Evolutionary conservation across 2,888 invertebrate species (phyloP).

Genomic region (Icerya purchasi): DNA sequence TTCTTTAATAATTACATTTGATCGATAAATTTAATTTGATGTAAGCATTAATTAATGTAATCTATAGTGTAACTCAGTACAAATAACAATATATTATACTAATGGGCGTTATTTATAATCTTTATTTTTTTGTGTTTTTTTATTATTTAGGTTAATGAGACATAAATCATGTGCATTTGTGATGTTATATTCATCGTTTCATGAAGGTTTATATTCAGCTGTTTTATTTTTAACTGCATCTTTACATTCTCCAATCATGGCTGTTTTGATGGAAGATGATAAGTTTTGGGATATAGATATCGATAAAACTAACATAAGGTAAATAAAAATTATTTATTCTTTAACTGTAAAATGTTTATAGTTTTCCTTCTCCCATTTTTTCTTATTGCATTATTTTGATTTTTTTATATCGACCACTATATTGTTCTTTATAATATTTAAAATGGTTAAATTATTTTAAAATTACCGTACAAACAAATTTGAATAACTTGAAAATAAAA

Average conservation of each 20-base stretch:
- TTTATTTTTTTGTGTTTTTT: too few relatives aligned
- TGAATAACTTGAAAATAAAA: too few relatives aligned
- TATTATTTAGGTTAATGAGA: slow-evolving; percentile 48
- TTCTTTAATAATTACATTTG: too few relatives aligned
- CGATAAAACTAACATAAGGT: slow-evolving; percentile 55
- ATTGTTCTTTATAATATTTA: too few relatives aligned
- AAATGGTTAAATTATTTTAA: too few relatives aligned
- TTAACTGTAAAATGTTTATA: too few relatives aligned
- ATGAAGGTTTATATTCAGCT: slow-evolving; percentile 73
- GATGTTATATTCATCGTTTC: slow-evolving; percentile 63
- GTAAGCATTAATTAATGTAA: too few relatives aligned
- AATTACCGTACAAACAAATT: too few relatives aligned
- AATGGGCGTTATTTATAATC: too few relatives aligned
- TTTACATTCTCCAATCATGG: slow-evolving; percentile 74
- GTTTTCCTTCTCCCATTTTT: slow-evolving; percentile 5
- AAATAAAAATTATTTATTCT: slow-evolving; percentile 11
- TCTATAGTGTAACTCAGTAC: too few relatives aligned
- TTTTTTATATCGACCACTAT: slow-evolving; percentile 1
- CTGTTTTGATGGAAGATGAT: slow-evolving; percentile 73
- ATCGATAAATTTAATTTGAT: too few relatives aligned
- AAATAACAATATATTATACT: too few relatives aligned
- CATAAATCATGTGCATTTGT: slow-evolving; percentile 73
- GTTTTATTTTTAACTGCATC: slow-evolving; percentile 84
- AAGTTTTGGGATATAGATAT: slow-evolving; percentile 78
- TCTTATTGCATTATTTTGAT: slow-evolving; percentile 3